Evolutionary conservation across 2,113 vertebrate genomes (phyloP), one percentile per base, ranked within the genome.

Genomic region (Neolamprologus variostigma): DNA sequence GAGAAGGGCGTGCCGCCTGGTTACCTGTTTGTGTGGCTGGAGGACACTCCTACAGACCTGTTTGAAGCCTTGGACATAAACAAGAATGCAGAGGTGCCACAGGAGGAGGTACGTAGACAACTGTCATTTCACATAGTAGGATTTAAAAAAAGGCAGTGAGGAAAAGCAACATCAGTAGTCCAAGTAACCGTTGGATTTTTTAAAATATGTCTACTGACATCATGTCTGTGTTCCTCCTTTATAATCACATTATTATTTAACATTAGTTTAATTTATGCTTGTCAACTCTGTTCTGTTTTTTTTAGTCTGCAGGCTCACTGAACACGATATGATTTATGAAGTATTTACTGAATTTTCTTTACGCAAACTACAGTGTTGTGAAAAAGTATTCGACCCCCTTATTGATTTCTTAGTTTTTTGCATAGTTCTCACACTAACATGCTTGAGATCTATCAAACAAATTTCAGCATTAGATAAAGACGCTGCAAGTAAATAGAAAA

Each of bases 11-110:
- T 99, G 13, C 99, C 99, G 0, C 94, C 97, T 1, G 99, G 99
- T 3, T 99, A 99, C 94, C 93, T 99, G 88, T 99, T 99, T 42
- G 96, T 99, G 90, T 99, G 99, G 99, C 95, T 98, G 0, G 88
- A 92, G 31, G 97, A 98, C 2, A 96, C 95, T 0, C 98, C 99
- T 0, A 9, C 40, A 2, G 96, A 92, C 71, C 96, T 99, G 53
- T 99, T 97, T 4, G 93, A 97, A 88, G 93, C 95, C 4, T 91
- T 99, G 96, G 99, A 99, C 87, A 61, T 95, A 2, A 96, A 99
- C 96, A 97, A 98, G 88, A 97, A 99, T 0, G 89, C 94, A 35
- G 96, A 95, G 86, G 97, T 99, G 61, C 95, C 97, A 0, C 40
- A 87, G 1, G 98, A 99, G 57, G 98, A 98, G 98, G 98, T 98